phyloP scores from a whole-genome alignment of 2,797 vertebrate genomes.

The Cyprinodon diabolis region DNA sequence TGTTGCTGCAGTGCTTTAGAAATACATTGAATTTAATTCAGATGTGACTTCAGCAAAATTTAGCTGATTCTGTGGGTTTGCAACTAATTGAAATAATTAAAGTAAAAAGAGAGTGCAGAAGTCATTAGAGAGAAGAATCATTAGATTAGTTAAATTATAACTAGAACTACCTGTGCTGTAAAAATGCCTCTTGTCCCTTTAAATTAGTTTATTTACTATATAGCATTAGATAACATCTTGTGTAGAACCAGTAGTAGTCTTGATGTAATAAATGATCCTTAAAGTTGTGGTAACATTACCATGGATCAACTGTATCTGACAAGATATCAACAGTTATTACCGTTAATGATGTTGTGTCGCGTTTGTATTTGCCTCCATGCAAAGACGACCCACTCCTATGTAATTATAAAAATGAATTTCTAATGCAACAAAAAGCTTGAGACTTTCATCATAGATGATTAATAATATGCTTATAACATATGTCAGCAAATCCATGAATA shows the following conservation, averaged over 20 bases:
- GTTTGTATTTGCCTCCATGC: too few species aligned
- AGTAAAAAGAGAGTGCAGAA: conserved; percentile 15
- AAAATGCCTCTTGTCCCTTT: conserved; percentile 1
- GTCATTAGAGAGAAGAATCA: conserved; percentile 18
- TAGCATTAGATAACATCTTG: conserved; percentile 13
- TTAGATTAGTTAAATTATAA: conserved; percentile 28
- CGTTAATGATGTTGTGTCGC: too few species aligned
- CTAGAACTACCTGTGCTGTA: conserved; percentile 24
- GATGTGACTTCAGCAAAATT: conserved; percentile 56
- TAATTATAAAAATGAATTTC: too few species aligned
- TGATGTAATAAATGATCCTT: conserved; percentile 1
- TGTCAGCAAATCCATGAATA: too few species aligned
- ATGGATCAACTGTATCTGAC: too few species aligned
- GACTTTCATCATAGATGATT: too few species aligned
- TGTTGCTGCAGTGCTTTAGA: conserved; percentile 61
- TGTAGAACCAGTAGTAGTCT: conserved; percentile 9
- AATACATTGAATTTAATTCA: conserved; percentile 56
- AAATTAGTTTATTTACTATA: conserved; percentile 1
- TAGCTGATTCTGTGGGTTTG: conserved; percentile 50
- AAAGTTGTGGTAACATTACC: too few species aligned
- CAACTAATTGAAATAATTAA: conserved; percentile 56
- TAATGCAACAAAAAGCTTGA: too few species aligned
- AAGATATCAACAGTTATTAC: too few species aligned
- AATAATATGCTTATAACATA: too few species aligned
- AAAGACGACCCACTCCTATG: too few species aligned